These are phyloP conservation scores for Orchesella cincta DNA, from an alignment of 1,140 invertebrate species.

Conservation along the genomic window DNA sequence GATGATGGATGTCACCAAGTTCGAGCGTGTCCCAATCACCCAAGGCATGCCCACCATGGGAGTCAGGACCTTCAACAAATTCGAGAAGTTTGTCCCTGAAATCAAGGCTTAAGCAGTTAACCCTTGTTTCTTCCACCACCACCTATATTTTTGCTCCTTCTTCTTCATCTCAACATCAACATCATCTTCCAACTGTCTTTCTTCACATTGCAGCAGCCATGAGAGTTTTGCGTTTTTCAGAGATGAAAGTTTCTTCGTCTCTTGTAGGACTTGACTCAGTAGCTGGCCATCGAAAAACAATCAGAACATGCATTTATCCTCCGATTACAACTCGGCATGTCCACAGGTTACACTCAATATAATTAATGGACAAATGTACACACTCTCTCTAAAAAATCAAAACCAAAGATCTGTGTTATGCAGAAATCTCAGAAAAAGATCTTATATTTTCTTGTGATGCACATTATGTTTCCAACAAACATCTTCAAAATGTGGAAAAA, in stretches of 20 bases:
- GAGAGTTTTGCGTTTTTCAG: neutral
- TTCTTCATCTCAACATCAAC: neutral
- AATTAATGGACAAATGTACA: neutral
- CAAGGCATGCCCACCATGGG: neutral
- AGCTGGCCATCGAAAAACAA: slow-evolving; percentile 13
- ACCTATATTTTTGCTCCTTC: neutral
- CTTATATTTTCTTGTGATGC: too few relatives aligned
- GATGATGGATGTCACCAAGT: neutral
- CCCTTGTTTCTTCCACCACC: neutral
- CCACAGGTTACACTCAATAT: neutral
- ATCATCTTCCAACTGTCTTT: neutral
- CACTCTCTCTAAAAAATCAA: too few relatives aligned
- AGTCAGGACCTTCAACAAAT: slow-evolving; percentile 18
- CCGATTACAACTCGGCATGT: slow-evolving; percentile 12
- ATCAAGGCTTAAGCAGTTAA: slow-evolving; percentile 17
- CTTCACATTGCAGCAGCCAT: neutral
- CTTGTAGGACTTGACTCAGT: slow-evolving; percentile 4
- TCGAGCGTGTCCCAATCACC: neutral
- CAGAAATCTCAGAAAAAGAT: too few relatives aligned
- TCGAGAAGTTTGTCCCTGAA: neutral
- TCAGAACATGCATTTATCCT: neutral
- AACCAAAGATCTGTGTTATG: too few relatives aligned
- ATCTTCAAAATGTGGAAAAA: too few relatives aligned
- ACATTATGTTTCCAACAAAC: too few relatives aligned
- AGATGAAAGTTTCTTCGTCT: neutral